Conservation (phyloP, 92 coral and sea anemone genomes). For the Umimayanthus kanabou region DNA sequence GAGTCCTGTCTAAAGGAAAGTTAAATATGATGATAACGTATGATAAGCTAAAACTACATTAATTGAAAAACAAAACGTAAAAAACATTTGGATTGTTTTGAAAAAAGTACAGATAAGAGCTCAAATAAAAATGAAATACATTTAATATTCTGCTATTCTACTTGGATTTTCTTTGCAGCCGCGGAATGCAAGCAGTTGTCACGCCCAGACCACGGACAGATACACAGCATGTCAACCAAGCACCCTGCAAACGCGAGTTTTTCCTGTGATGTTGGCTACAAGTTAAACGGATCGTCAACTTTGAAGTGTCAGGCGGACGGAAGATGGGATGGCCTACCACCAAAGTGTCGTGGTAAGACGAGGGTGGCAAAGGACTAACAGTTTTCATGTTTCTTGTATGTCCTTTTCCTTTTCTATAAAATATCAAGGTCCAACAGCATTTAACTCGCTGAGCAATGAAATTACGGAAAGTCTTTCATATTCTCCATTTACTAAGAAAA, state of each 20-base stretch:
- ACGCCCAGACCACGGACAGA: not conserved
- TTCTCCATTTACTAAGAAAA: no score
- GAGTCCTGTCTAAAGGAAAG: no score
- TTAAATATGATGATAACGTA: no score
- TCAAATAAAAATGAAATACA: not conserved
- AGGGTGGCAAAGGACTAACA: no score
- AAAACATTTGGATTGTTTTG: not conserved
- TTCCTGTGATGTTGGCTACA: constrained; percentile 26
- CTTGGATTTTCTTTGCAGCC: not conserved
- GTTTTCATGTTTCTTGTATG: no score
- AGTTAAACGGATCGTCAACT: constrained; percentile 9
- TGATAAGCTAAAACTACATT: no score
- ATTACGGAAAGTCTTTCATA: no score
- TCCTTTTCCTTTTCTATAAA: no score
- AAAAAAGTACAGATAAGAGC: not conserved
- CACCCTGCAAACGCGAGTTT: constrained; percentile 3
- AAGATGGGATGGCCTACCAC: not conserved
- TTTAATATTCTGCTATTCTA: not conserved
- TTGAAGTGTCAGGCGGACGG: constrained; percentile 13
- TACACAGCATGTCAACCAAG: not conserved
- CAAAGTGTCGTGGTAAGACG: constrained; percentile 3
- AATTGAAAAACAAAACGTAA: no score
- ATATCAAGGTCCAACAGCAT: no score
- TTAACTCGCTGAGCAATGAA: no score
- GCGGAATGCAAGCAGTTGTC: not conserved